These are phyloP conservation scores for Bujurquina vittata DNA, from an alignment of 2,113 vertebrate species.

Conservation along the genomic window DNA sequence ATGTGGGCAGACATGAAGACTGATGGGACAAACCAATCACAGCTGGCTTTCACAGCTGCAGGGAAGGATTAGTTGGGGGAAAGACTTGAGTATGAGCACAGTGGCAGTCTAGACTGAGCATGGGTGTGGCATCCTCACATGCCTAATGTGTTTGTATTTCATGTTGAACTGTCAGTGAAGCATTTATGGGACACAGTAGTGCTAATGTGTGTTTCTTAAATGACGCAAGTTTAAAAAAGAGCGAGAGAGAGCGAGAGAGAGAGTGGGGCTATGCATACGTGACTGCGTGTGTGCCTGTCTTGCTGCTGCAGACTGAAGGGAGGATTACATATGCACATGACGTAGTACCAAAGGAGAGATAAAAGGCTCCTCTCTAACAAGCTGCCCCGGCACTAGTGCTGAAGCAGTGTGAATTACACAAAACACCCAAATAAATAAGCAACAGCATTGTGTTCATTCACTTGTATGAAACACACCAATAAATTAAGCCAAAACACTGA, in stretches of 20 bases:
- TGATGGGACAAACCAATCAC: conserved; percentile 40
- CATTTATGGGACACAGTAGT: neutral
- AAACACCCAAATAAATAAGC: neutral
- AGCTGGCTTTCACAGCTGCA: conserved; percentile 48
- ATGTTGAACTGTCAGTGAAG: neutral
- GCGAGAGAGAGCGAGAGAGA: neutral
- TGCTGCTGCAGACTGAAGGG: conserved; percentile 31
- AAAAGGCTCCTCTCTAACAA: neutral
- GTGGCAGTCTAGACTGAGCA: conserved; percentile 35
- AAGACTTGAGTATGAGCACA: conserved; percentile 7
- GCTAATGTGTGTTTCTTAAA: neutral
- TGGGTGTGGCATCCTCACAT: conserved; percentile 46
- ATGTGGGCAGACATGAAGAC: conserved; percentile 29
- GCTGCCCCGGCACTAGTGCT: neutral
- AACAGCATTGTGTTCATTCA: neutral
- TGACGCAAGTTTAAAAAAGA: conserved; percentile 4
- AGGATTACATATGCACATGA: conserved; percentile 47
- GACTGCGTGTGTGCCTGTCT: conserved; percentile 18
- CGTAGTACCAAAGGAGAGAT: conserved; percentile 22
- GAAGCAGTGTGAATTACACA: neutral
- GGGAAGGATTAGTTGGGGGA: conserved; percentile 9
- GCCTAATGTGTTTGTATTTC: conserved; percentile 18
- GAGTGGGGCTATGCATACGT: conserved; percentile 15
- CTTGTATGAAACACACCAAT: neutral
- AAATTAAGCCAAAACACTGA: neutral